Base-by-base conservation (phyloP, 2,888 invertebrate species). In the Ramazzottius varieornatus region DNA sequence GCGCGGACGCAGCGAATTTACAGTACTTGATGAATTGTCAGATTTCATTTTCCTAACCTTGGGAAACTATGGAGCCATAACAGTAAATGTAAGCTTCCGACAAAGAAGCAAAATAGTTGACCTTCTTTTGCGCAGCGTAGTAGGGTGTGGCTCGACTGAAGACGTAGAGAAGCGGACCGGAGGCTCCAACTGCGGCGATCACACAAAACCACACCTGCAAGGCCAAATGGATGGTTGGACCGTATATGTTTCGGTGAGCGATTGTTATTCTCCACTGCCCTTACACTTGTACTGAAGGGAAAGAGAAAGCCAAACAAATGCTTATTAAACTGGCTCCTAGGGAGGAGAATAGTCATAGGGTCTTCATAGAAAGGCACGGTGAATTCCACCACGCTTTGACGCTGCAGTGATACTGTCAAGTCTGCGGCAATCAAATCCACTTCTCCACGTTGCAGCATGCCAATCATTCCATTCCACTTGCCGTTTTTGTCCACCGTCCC, bases 1-100 rank as follows among this genome's bases (percentile, higher is more conserved):
- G n/a, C n/a, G n/a, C n/a, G n/a, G n/a, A n/a, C n/a, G n/a, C n/a
- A n/a, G n/a, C n/a, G n/a, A n/a, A n/a, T n/a, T n/a, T n/a, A n/a
- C n/a, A n/a, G n/a, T n/a, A n/a, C n/a, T n/a, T n/a, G n/a, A n/a
- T n/a, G n/a, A n/a, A n/a, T n/a, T n/a, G n/a, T n/a, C n/a, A n/a
- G n/a, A n/a, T n/a, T n/a, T n/a, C n/a, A n/a, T n/a, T n/a, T n/a
- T n/a, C n/a, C n/a, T n/a, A n/a, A 86, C 89, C 90, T 83, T 91
- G 90, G 72, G 91, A 90, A 46, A 92, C 78, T 65, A 92, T 77
- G 1, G 91, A 89, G 0, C 91, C 91, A 72, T 88, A 91, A 73
- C 88, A 82, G 72, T 91, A 91, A 86, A 87, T 87, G 46, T 86
- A 79, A 71, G 86, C 86, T 72, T 86, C 85, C 65, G 70, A 70